phyloP scores from a whole-genome alignment of 2,888 invertebrate genomes.

The Chrysomela aeneicollis region DNA sequence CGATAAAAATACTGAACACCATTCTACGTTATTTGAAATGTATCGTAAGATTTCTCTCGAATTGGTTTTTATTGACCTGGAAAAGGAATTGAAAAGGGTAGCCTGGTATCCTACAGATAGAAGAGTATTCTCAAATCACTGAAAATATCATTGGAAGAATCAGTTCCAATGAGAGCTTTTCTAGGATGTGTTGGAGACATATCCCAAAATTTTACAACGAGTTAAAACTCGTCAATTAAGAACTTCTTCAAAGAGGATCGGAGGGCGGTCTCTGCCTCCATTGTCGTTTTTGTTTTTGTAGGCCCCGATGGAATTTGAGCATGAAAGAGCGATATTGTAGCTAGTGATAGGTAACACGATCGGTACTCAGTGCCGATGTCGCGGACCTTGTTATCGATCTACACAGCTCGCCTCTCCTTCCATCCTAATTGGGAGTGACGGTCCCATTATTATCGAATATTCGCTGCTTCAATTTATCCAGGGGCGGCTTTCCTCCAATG shows the following conservation, averaged over 20 bases:
- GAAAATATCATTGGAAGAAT: no score
- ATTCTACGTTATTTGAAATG: no score
- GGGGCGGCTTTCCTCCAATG: not conserved
- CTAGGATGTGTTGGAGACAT: no score
- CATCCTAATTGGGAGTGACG: conserved; percentile 27
- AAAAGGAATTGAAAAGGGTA: no score
- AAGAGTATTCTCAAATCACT: no score
- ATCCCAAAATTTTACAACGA: no score
- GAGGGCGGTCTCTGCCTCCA: not conserved
- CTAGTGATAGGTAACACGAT: conserved; percentile 42
- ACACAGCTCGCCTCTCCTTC: conserved; percentile 31
- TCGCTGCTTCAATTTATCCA: not conserved
- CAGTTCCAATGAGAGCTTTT: no score
- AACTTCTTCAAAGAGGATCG: not conserved
- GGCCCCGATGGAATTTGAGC: conserved; percentile 35
- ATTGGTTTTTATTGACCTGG: no score
- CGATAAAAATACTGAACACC: no score
- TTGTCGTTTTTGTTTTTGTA: not conserved
- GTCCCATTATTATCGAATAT: conserved; percentile 30
- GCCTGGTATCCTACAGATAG: no score
- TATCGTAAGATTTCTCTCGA: no score
- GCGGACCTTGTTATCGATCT: conserved; percentile 49
- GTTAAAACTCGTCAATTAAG: no score
- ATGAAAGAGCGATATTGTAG: not conserved
- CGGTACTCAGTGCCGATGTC: conserved; percentile 53